Evolutionary conservation across 2,113 vertebrate genomes (phyloP).

Genomic region (Stomatorhinus ivindoensis): DNA sequence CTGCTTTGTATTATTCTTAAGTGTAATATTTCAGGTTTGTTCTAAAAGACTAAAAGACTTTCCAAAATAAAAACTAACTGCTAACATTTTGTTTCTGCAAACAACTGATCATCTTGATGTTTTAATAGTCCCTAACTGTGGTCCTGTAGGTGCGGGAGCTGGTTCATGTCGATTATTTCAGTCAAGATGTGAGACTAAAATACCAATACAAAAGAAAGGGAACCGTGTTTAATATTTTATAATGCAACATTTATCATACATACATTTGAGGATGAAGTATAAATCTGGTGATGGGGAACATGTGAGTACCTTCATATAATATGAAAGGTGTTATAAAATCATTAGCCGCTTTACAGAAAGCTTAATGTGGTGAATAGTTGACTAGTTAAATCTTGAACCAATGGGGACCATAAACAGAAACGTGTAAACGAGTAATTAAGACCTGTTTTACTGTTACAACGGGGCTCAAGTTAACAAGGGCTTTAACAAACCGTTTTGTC

Average conservation of each 20-base stretch:
- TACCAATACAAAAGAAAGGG: conserved; percentile 8
- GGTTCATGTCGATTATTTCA: neutral
- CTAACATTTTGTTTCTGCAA: conserved; percentile 14
- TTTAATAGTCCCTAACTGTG: neutral
- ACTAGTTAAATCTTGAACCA: neutral
- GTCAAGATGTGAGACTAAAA: neutral
- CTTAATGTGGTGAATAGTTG: neutral
- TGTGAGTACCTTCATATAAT: conserved; percentile 6
- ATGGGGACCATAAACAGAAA: neutral
- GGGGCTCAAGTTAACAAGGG: neutral
- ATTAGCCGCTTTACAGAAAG: conserved; percentile 10
- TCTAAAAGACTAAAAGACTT: conserved; percentile 4
- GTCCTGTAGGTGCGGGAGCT: neutral
- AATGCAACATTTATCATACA: conserved; percentile 25
- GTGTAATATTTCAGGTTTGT: conserved; percentile 42
- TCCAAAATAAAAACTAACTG: conserved; percentile 37
- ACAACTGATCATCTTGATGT: neutral
- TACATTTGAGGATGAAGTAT: conserved; percentile 24
- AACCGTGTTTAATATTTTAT: conserved; percentile 27
- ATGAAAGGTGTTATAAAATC: neutral
- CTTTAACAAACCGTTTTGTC: neutral
- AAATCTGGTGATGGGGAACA: conserved; percentile 15
- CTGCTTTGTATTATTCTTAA: conserved; percentile 42
- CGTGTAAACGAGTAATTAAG: neutral
- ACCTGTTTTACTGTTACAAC: neutral